Evolutionary conservation across 2,888 invertebrate species (phyloP).

Genomic region (Synanthedon myopaeformis): DNA sequence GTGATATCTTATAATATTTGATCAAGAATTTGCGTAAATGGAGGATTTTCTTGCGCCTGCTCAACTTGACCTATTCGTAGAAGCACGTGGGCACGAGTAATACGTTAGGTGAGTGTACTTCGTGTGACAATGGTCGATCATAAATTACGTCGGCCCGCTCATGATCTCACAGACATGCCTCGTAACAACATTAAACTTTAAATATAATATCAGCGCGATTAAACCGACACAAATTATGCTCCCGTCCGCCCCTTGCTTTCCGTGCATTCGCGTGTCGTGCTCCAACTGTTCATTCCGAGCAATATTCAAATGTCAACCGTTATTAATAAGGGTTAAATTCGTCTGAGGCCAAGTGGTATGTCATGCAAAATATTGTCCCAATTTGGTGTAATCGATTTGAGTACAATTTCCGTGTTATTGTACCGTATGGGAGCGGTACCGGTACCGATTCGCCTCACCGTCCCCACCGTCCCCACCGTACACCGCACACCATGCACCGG

Average conservation of each 20-base stretch:
- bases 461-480: slow-evolving; percentile 10
- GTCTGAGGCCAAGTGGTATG: slow-evolving; percentile 5
- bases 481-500: not conserved
- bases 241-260: slow-evolving; percentile 1
- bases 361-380: slow-evolving; percentile 24
- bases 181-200: no score
- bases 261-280: slow-evolving; percentile 4
- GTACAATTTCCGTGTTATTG: slow-evolving; percentile 23
- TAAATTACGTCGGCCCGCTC: no score
- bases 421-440: slow-evolving; percentile 8
- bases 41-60: slow-evolving; percentile 27
- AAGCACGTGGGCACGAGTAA: slow-evolving; percentile 18
- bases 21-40: slow-evolving; percentile 21
- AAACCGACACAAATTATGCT: slow-evolving; percentile 1
- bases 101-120: slow-evolving; percentile 1
- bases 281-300: not conserved
- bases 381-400: slow-evolving; percentile 39
- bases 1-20: not conserved
- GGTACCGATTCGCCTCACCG: slow-evolving; percentile 15
- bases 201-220: slow-evolving; percentile 1
- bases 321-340: not conserved
- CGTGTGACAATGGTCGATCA: not conserved
- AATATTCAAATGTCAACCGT: slow-evolving; percentile 1
- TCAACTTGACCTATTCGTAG: slow-evolving; percentile 44
- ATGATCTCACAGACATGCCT: no score